These are phyloP conservation scores for Pegoplata infirma DNA, from an alignment of 2,888 invertebrate genomes.

Conservation along the genomic window DNA sequence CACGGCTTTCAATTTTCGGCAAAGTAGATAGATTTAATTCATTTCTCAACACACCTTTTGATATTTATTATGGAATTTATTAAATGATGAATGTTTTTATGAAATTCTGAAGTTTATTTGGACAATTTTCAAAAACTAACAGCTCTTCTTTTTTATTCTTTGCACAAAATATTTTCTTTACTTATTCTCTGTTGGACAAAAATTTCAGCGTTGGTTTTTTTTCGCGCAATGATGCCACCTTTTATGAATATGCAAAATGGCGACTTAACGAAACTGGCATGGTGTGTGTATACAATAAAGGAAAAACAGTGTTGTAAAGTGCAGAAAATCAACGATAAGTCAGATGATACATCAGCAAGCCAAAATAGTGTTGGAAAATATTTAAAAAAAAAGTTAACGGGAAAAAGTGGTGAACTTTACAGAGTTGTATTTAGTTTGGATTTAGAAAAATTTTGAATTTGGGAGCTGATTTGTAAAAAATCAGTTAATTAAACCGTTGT, in stretches of 20 bases:
- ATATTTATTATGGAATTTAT: conserved; percentile 10
- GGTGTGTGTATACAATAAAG: conserved; percentile 57
- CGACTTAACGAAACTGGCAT: conserved; percentile 48
- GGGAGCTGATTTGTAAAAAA: too few relatives aligned
- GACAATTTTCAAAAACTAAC: conserved; percentile 56
- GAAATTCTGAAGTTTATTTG: conserved; percentile 25
- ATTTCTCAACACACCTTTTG: neutral
- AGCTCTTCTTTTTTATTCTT: conserved; percentile 40
- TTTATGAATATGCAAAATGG: conserved; percentile 46
- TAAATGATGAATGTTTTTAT: neutral
- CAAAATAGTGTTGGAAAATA: too few relatives aligned
- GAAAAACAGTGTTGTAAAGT: conserved; percentile 14
- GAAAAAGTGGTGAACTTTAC: too few relatives aligned
- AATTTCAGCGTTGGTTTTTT: conserved; percentile 58
- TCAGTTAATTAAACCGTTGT: too few relatives aligned
- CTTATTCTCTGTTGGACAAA: conserved; percentile 53
- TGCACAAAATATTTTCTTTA: conserved; percentile 54
- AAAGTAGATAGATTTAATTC: neutral
- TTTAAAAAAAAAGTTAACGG: too few relatives aligned
- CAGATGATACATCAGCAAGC: too few relatives aligned
- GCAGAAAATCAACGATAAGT: too few relatives aligned
- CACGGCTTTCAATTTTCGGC: conserved; percentile 20
- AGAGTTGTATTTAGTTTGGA: too few relatives aligned
- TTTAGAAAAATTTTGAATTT: too few relatives aligned
- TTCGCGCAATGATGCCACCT: conserved; percentile 46